A percentile compares a stretch with the other conserved stretches of the same genome.
Conservation (phyloP, 2,797 vertebrate genomes). For the Lateolabrax maculatus region DNA sequence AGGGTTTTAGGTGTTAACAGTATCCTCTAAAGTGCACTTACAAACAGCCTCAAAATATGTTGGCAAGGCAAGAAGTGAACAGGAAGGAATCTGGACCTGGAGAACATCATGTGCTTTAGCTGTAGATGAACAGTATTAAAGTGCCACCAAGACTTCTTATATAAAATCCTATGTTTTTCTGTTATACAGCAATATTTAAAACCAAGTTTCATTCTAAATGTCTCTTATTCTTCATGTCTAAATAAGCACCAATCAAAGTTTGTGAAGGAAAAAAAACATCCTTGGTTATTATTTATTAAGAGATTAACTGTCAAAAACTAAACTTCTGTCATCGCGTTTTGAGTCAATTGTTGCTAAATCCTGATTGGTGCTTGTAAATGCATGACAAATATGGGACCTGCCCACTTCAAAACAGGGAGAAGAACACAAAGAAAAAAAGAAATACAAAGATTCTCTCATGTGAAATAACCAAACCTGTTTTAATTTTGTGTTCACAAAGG, state of each 20-base stretch:
- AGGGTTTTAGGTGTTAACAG: background rate
- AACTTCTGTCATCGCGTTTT: background rate
- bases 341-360: background rate
- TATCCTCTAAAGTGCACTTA: background rate
- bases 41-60: constrained; percentile 6
- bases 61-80: background rate
- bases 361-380: background rate
- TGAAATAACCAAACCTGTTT: background rate
- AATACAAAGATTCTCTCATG: no score
- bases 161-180: no score
- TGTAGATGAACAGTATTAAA: background rate
- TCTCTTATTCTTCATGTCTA: no score
- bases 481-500: background rate
- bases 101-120: background rate
- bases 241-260: background rate
- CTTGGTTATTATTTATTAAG: background rate
- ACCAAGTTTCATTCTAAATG: no score
- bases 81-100: constrained; percentile 9
- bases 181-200: no score
- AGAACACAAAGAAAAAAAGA: background rate
- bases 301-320: background rate
- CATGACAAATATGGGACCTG: no score
- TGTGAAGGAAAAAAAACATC: background rate
- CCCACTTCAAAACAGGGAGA: background rate
- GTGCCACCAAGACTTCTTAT: no score